phyloP scores from a whole-genome alignment of 2,113 vertebrate genomes.

The Corvus moneduloides region DNA sequence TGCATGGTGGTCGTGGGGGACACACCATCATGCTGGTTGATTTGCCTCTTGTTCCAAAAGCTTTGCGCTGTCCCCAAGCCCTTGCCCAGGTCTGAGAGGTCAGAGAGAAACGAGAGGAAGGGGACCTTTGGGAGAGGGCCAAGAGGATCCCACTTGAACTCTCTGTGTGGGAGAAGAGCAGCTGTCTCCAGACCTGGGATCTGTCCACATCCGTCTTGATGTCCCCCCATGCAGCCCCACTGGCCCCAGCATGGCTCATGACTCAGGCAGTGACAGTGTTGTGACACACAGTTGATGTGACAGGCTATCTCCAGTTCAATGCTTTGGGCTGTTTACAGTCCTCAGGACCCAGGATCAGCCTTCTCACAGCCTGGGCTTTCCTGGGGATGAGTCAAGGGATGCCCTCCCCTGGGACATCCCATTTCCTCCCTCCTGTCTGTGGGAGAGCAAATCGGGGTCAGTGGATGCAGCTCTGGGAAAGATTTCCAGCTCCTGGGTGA shows the following conservation, averaged over 20 bases:
- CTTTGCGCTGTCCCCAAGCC: not conserved
- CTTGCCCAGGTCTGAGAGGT: not conserved
- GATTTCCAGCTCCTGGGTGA: not conserved
- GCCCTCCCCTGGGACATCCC: not conserved
- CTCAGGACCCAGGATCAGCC: not conserved
- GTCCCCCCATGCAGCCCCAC: not conserved
- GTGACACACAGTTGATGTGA: conserved; percentile 2
- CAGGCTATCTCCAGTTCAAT: not conserved
- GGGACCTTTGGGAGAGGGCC: not conserved
- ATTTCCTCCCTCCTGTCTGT: not conserved
- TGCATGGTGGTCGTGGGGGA: fast-evolving
- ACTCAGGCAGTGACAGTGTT: conserved; percentile 28
- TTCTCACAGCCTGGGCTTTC: conserved; percentile 34
- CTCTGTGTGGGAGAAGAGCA: not conserved
- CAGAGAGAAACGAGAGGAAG: not conserved
- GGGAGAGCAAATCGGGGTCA: not conserved
- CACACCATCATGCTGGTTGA: not conserved
- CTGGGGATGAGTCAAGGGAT: conserved; percentile 44
- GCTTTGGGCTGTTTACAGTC: not conserved
- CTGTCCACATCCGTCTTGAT: not conserved
- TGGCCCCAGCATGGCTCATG: not conserved
- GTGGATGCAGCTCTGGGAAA: conserved; percentile 19
- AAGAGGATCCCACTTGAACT: not conserved
- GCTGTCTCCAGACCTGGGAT: not conserved
- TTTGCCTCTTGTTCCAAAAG: not conserved